phyloP scores from a whole-genome alignment of 2,797 vertebrate species.

The Amazonetta brasiliensis region DNA sequence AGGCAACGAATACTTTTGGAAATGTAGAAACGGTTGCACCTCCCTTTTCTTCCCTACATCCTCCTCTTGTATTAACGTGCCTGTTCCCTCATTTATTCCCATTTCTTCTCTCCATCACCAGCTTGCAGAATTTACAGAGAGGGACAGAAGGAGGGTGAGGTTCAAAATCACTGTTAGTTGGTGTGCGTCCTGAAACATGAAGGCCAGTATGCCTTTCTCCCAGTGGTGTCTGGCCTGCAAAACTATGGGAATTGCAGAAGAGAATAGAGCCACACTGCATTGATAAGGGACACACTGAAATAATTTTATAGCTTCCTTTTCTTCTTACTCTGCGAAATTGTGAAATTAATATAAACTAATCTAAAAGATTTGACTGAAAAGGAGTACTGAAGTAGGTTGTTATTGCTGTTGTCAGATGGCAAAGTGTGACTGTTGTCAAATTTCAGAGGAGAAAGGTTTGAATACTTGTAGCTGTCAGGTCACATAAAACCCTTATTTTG shows the following conservation, averaged over 20 bases:
- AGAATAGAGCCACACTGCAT: background rate
- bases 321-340: background rate
- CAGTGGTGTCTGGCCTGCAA: background rate
- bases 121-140: background rate
- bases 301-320: background rate
- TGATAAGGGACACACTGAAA: background rate
- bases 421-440: background rate
- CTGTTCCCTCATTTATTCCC: background rate
- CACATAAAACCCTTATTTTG: background rate
- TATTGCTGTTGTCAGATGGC: background rate
- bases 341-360: background rate
- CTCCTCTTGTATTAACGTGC: background rate
- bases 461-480: background rate
- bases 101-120: background rate
- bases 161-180: background rate
- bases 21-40: conserved; percentile 20
- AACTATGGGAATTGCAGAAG: background rate
- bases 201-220: background rate
- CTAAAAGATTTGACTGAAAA: background rate
- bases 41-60: conserved; percentile 32
- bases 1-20: conserved; percentile 43
- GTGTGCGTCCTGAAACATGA: background rate
- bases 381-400: background rate
- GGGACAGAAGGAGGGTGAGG: background rate
- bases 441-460: background rate